Evolutionary conservation across 1,140 invertebrate genomes (phyloP), one percentile per base, ranked within the genome.

Genomic region (Bombus vancouverensis): DNA sequence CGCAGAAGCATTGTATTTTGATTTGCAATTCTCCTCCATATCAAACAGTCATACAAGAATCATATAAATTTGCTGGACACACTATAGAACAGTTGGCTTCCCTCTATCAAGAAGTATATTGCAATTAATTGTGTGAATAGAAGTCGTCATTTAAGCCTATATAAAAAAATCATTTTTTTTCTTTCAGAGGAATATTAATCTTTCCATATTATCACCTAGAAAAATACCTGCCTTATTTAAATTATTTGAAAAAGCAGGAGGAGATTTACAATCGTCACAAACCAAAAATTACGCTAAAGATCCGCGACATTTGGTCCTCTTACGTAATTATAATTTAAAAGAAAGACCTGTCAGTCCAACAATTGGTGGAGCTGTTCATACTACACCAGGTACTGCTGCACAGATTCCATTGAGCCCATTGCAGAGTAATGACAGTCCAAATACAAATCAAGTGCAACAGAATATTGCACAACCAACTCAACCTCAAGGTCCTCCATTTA

Each of bases 11-110:
- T 94, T 98, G 98, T 90, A 97, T 99, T 80, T 95, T 99, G 15
- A 96, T 99, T 39, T 99, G 98, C 93, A 99, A 98, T 94, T 99
- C 98, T n/a, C 97, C 98, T 13, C 98, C 98, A 0, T 99, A 99
- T 94, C 96, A 97, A 75, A 96, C 98, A 85, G 97, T 97, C 39
- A 98, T 98, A 39, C 97, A 97, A 93, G 98, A 99, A 94, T 97
- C 96, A 39, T 96, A 96, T 90, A 95, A 96, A 44, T 98, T 97
- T 95, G 94, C 96, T 85, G 97, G 97, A 68, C 96, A 97, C 90
- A 96, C 96, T 62, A 96, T 97, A 73, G 98, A 98, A 77, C 97
- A 98, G 92, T 92, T 98, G 44, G 97, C 97, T 13, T 91, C 94
- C 4, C 92, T 97, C 78, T 97, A 98, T 93, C 96, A 96, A 92